Evolutionary conservation across 2,113 vertebrate species (phyloP), one percentile per base, ranked within the genome.

Genomic region (Microtus oregoni): DNA sequence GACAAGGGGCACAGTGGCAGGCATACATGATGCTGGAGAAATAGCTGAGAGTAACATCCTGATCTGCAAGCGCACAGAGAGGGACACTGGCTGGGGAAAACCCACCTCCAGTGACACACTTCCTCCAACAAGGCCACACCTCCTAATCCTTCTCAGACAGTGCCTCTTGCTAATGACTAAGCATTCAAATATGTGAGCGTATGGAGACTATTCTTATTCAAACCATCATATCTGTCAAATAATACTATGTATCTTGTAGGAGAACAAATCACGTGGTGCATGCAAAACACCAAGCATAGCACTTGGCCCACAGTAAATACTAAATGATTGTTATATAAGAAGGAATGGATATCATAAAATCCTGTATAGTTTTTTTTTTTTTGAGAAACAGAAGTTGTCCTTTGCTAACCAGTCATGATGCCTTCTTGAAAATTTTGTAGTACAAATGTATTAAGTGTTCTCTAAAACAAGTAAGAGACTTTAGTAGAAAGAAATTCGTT

Each of bases 331-430:
- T 95, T 95, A 11, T 52, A 13, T 88, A 86, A 76, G 87, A 7
- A 41, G 26, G 26, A 65, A 87, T 85, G 5, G 70, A 41, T 96
- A 77, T 94, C 78, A 76, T 32, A 58, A 89, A 86, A 63, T 91
- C 63, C 63, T 92, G 65, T 65, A 77, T 79, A 94, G 52, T 19
- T 72, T 55, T 55, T 55, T 17, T 15, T 55, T 55, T 72, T 19
- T 93, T 76, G 63, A 94, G 61, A 94, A 81, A 67, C 3, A 92
- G 91, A 94, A 88, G 72, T 86, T 82, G 72, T 76, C 17, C 47
- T 96, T 93, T 73, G 41, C 41, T 76, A 28, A 85, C 19, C 12
- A n/a, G 65, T 94, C 24, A 38, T 32, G 44, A 77, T 88, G 38
- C 35, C 32, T 83, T 50, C 35, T 86, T 22, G 55, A 82, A 55